Evolutionary conservation across 2,888 invertebrate species (phyloP), one percentile per base, ranked within the genome.

Genomic region (Syrphus vitripennis): DNA sequence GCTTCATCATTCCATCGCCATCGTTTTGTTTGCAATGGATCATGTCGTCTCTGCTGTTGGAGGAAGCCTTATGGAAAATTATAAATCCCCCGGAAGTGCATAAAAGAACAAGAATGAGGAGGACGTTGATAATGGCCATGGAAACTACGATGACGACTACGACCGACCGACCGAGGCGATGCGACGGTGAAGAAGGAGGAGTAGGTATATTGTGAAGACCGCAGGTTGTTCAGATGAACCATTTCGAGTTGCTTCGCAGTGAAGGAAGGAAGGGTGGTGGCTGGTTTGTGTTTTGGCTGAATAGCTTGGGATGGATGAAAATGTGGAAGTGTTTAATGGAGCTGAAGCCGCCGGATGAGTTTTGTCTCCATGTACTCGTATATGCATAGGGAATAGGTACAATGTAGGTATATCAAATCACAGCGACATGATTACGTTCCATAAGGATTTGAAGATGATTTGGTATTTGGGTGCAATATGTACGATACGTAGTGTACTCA

Each of bases 51-150:
- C 34, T 57, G 42, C 16, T 76, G 50, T 31, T 72, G 74, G 76
- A 71, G 77, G 75, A 75, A 83, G 79, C 83, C 75, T 76, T 79
- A 87, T 87, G 78, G 87, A 83, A 75, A 83, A 83, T 87, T 79
- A 87, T 83, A 87, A 87, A 79, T 75, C 83, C 65, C 77, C 74
- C 82, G 48, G 83, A 71, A 78, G 78, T 79, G 87, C 75, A 83
- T 75, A 83, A 86, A 87, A 78, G 86, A 74, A 87, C 74, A 75
- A 82, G 78, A 74, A 26, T 70, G 77, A 48, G 34, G 21, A 31
- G 53, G 67, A 76, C 26, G 37, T 45, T 57, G 34, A 76, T 37
- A 48, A 80, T 26, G 70, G 78, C 16, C 63, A 87, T 67, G 72
- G 48, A 19, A 50, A 42, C 37, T n/a, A 34, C 12, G 6, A 21